phyloP scores from a whole-genome alignment of 2,888 invertebrate species.

The Carpatolechia fugitivella region DNA sequence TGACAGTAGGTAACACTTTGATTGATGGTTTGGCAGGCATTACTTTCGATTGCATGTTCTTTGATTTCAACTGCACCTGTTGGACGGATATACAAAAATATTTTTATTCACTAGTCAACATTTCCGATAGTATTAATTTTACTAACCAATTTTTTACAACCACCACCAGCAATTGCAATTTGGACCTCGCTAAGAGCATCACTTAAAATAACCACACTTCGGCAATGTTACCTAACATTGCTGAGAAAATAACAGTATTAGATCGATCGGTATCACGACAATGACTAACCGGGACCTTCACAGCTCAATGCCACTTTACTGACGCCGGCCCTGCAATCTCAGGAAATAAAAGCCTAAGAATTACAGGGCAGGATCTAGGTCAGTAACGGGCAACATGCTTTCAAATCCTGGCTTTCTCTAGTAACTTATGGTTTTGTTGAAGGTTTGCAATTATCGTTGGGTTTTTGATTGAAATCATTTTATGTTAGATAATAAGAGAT shows the following conservation, averaged over 20 bases:
- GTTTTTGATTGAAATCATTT: too few species aligned
- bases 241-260: constrained; percentile 4
- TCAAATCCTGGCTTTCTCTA: constrained; percentile 15
- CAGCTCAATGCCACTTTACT: constrained; percentile 12
- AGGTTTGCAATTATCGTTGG: background rate
- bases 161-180: too few species aligned
- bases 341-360: constrained; percentile 15
- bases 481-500: too few species aligned
- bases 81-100: too few species aligned
- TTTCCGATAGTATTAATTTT: too few species aligned
- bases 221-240: constrained; percentile 1
- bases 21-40: too few species aligned
- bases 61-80: background rate
- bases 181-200: background rate
- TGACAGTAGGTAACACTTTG: background rate
- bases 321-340: constrained; percentile 16
- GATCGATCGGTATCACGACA: constrained; percentile 16
- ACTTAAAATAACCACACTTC: background rate
- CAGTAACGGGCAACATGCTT: constrained; percentile 16
- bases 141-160: too few species aligned
- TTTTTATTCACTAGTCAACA: too few species aligned
- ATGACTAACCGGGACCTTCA: constrained; percentile 12
- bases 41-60: too few species aligned
- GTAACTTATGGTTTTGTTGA: constrained; percentile 4
- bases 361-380: constrained; percentile 20